These are phyloP conservation scores for Lepidonotus clava DNA, from an alignment of 2,888 invertebrate genomes.

Conservation along the genomic window DNA sequence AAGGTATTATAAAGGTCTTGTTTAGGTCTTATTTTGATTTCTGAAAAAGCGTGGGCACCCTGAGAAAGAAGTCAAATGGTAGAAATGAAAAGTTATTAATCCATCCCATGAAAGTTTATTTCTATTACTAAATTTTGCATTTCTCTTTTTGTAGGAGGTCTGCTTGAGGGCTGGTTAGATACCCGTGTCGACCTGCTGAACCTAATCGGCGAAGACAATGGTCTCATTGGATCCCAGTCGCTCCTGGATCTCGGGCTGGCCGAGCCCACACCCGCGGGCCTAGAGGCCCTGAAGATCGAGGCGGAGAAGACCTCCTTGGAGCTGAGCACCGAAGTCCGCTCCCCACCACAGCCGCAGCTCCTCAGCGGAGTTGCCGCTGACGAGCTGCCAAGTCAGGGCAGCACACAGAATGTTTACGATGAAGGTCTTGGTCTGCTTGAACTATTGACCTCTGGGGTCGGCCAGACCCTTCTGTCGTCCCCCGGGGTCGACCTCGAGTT, in stretches of 20 bases:
- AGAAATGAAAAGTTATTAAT: too few relatives aligned
- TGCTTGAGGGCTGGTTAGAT: slow-evolving; percentile 22
- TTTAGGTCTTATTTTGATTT: too few relatives aligned
- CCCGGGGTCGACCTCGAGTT: neutral
- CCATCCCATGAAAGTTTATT: too few relatives aligned
- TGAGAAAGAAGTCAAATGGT: too few relatives aligned
- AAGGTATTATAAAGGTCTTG: too few relatives aligned
- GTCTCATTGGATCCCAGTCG: neutral
- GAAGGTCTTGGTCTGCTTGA: slow-evolving; percentile 37
- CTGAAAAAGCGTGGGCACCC: too few relatives aligned
- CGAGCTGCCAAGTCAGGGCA: neutral
- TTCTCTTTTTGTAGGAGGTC: slow-evolving; percentile 12
- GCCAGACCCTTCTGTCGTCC: neutral
- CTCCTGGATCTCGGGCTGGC: neutral
- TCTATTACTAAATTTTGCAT: too few relatives aligned
- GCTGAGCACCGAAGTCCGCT: neutral
- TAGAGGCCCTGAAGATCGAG: slow-evolving; percentile 1
- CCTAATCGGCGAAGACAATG: neutral
- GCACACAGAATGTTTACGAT: slow-evolving; percentile 22
- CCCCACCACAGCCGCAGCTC: neutral
- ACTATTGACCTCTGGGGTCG: neutral
- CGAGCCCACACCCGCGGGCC: neutral
- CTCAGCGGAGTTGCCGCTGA: neutral
- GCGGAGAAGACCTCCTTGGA: slow-evolving; percentile 31
- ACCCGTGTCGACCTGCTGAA: slow-evolving; percentile 11